Evolutionary conservation across 2,888 invertebrate species (phyloP), one percentile per base, ranked within the genome.

Genomic region (Syrista parreyssii): DNA sequence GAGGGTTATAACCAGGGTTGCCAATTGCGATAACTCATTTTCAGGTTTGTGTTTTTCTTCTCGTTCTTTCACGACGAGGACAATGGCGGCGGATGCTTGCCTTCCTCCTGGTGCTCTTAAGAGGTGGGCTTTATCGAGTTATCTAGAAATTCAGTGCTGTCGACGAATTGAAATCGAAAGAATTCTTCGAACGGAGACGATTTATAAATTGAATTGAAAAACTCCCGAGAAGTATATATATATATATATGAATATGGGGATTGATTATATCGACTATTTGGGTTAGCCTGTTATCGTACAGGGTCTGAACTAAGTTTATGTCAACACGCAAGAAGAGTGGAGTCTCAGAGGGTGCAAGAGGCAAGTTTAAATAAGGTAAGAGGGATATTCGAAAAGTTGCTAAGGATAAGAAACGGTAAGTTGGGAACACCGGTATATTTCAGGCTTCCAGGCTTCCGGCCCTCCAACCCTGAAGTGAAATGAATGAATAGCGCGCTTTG

Each of bases 1-100:
- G 74, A 74, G 74, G 74, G 74, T 74, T 30, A 33, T 74, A 32
- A 34, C 36, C 74, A 35, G 33, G 76, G 79, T 74, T 82, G 78
- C 79, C 80, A 82, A 79, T 78, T 68, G 75, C 72, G 76, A 80
- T 78, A 78, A 80, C 75, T 81, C 80, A 76, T 82, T 82, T 83
- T 80, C 74, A 68, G 73, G 36, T 79, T 55, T 77, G 78, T 75
- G 78, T 76, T 78, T 81, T 81, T 75, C 55, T 68, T 73, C 68
- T 9, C 23, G 23, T 33, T 68, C 73, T 76, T 68, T 31, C 73
- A 11, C 75, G 68, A 55, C 30, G 33, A 30, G 32, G 78, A 78
- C 77, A 80, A 82, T 77, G 73, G 82, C 78, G 79, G 79, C 74
- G 33, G 77, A 36, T 32, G 76, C 72, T 78, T 77, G 76, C 55